phyloP scores from a whole-genome alignment of 2,888 invertebrate genomes.

The Eupithecia inturbata region DNA sequence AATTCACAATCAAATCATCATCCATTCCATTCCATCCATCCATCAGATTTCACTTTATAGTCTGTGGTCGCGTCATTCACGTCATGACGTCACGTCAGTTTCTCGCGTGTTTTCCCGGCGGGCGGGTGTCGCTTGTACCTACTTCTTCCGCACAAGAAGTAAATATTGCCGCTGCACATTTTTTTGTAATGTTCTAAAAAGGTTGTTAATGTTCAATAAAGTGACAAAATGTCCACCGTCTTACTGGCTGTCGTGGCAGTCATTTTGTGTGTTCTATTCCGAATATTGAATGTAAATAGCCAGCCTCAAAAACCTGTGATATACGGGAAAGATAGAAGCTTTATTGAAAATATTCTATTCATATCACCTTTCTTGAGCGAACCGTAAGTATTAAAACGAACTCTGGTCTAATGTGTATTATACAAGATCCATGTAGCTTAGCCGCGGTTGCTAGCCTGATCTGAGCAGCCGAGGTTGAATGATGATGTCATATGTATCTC shows the following conservation, averaged over 20 bases:
- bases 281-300: conserved; percentile 93
- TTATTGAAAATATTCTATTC: conserved; percentile 90
- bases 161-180: conserved; percentile 62
- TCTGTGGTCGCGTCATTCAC: too few relatives aligned
- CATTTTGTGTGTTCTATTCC: conserved; percentile 91
- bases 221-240: conserved; percentile 89
- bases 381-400: conserved; percentile 87
- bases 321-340: conserved; percentile 89
- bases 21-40: too few relatives aligned
- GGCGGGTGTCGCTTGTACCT: conserved; percentile 53
- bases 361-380: conserved; percentile 91
- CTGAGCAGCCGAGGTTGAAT: conserved; percentile 27
- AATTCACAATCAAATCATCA: too few relatives aligned
- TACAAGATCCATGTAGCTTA: conserved; percentile 1
- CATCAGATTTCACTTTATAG: too few relatives aligned
- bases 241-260: conserved; percentile 91
- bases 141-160: conserved; percentile 44
- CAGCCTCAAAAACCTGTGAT: conserved; percentile 91
- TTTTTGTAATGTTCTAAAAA: conserved; percentile 44
- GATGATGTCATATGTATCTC: conserved; percentile 66
- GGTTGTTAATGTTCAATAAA: conserved; percentile 20
- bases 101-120: conserved; percentile 48
- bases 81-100: too few relatives aligned
- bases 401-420: background rate
- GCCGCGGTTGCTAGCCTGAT: conserved; percentile 6